phyloP scores from a whole-genome alignment of 1,140 invertebrate genomes.

The Drosophila sproati region DNA sequence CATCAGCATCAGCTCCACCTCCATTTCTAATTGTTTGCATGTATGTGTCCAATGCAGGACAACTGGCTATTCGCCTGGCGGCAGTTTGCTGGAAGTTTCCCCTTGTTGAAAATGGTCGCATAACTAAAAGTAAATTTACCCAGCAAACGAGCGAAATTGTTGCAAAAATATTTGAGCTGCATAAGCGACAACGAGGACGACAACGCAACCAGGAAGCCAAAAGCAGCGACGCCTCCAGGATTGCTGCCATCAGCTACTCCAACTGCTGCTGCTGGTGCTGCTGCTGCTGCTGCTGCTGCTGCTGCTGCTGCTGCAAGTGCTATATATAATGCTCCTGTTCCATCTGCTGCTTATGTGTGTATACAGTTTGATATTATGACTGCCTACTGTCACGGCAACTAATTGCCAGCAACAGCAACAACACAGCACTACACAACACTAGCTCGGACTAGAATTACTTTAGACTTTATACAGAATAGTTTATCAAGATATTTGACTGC shows the following conservation, averaged over 20 bases:
- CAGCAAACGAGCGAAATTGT: conserved; percentile 76
- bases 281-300: conserved; percentile 30
- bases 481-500: too few relatives aligned
- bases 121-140: conserved; percentile 77
- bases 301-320: conserved; percentile 6
- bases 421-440: neutral
- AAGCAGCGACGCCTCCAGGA: neutral
- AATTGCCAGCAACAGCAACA: conserved; percentile 11
- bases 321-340: neutral
- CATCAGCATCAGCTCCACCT: neutral
- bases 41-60: conserved; percentile 7
- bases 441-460: too few relatives aligned
- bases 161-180: conserved; percentile 78
- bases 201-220: neutral
- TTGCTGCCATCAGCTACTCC: conserved; percentile 4
- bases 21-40: neutral
- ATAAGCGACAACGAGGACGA: conserved; percentile 43
- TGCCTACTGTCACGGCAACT: conserved; percentile 76
- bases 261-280: conserved; percentile 30
- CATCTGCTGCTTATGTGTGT: neutral
- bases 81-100: conserved; percentile 35
- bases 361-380: conserved; percentile 73
- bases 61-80: conserved; percentile 21
- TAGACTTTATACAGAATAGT: too few relatives aligned
- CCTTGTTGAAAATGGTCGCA: conserved; percentile 65